These are phyloP conservation scores for Siniperca chuatsi DNA, from an alignment of 2,113 vertebrate species.

Conservation along the genomic window DNA sequence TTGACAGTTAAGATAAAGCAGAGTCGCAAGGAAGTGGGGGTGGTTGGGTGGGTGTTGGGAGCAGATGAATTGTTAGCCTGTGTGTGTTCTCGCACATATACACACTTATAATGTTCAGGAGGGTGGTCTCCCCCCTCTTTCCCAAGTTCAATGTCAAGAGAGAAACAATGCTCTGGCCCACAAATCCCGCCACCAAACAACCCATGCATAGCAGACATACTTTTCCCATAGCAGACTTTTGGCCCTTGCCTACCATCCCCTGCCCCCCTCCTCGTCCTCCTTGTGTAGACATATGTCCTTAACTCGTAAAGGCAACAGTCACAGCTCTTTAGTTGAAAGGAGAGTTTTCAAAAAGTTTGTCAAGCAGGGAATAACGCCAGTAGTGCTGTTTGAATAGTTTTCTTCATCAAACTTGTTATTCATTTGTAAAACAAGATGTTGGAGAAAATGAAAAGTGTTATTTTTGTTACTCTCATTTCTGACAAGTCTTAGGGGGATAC, in stretches of 20 bases:
- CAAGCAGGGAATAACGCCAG: neutral
- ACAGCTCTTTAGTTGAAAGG: constrained; percentile 31
- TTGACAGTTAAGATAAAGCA: constrained; percentile 85
- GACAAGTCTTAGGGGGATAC: constrained; percentile 19
- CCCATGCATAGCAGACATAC: constrained; percentile 77
- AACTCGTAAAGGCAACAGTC: constrained; percentile 66
- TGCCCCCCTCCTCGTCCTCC: constrained; percentile 42
- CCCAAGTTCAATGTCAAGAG: constrained; percentile 84
- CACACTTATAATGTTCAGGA: constrained; percentile 64
- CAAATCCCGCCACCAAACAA: constrained; percentile 80
- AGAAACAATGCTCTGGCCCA: constrained; percentile 75
- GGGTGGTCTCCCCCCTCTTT: constrained; percentile 30
- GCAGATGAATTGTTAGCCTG: constrained; percentile 61
- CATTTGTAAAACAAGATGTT: constrained; percentile 48
- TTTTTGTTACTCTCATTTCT: constrained; percentile 38
- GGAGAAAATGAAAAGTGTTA: constrained; percentile 31
- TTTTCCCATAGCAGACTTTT: constrained; percentile 77
- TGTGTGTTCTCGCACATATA: constrained; percentile 63
- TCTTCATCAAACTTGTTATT: constrained; percentile 17
- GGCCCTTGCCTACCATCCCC: constrained; percentile 57
- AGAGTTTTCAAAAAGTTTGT: constrained; percentile 4
- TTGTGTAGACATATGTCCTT: constrained; percentile 62
- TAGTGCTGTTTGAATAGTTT: neutral
- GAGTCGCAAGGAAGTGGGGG: constrained; percentile 76
- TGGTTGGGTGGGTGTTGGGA: constrained; percentile 62